A percentile compares a stretch with the other conserved stretches of the same genome.
These are phyloP conservation scores for Chironomus tepperi DNA, from an alignment of 1,140 invertebrate species.

Conservation along the genomic window DNA sequence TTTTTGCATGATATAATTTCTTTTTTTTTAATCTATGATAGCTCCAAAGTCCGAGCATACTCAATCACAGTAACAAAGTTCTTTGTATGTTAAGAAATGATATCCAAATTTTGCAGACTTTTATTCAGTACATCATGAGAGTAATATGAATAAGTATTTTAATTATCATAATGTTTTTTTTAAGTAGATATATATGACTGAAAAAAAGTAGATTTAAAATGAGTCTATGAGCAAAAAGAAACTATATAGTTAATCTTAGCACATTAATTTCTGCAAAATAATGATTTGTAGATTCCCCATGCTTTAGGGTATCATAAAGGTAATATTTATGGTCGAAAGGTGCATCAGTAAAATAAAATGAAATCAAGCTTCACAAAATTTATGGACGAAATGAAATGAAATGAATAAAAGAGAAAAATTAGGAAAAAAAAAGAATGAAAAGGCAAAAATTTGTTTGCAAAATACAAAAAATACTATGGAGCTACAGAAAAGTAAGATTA, in stretches of 20 bases:
- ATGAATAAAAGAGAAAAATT: constrained; percentile 24
- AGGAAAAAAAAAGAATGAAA: constrained; percentile 19
- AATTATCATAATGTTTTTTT: too few relatives aligned
- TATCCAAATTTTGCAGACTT: too few relatives aligned
- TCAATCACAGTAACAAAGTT: too few relatives aligned
- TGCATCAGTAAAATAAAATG: constrained; percentile 19
- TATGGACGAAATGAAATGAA: not conserved
- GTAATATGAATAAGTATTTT: too few relatives aligned
- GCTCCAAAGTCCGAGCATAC: too few relatives aligned
- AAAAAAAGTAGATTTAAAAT: not conserved
- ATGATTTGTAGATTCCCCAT: constrained; percentile 21
- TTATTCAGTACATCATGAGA: too few relatives aligned
- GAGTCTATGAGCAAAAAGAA: not conserved
- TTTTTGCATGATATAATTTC: too few relatives aligned
- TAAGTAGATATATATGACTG: not conserved
- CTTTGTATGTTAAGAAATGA: too few relatives aligned
- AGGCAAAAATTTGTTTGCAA: constrained; percentile 10
- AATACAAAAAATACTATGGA: not conserved
- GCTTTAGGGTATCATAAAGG: constrained; percentile 24
- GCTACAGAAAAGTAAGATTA: constrained; percentile 13
- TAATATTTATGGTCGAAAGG: constrained; percentile 24
- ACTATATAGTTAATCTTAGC: not conserved
- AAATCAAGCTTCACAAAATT: not conserved
- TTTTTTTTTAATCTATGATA: too few relatives aligned
- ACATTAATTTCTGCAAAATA: constrained; percentile 16